Percentiles rank a stretch among this genome's conserved stretches.
These are phyloP conservation scores for Xylota sylvarum DNA, from an alignment of 2,888 invertebrate genomes.

Conservation along the genomic window DNA sequence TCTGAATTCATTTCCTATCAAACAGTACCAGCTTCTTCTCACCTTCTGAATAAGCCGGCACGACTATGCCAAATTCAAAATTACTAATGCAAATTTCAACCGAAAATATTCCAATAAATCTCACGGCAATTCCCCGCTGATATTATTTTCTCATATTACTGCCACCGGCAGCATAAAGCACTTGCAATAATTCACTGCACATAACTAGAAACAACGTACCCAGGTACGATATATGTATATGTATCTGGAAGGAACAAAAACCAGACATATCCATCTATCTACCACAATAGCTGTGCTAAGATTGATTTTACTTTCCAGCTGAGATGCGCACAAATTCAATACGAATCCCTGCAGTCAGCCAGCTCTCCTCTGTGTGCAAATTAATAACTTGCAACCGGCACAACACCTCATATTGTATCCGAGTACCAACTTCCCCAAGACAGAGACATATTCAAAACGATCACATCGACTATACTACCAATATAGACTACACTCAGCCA, in stretches of 20 bases:
- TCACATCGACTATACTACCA: constrained; percentile 59
- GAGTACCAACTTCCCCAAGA: constrained; percentile 26
- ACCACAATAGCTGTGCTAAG: constrained; percentile 17
- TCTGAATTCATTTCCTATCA: no score
- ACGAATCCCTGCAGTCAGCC: constrained; percentile 63
- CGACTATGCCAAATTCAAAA: constrained; percentile 5
- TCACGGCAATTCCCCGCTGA: not conserved
- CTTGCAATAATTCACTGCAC: constrained; percentile 38
- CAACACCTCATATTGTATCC: constrained; percentile 66
- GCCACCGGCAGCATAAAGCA: constrained; percentile 13
- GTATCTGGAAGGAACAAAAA: not conserved
- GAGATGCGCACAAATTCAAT: constrained; percentile 49
- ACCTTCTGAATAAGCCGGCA: no score
- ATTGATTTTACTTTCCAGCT: constrained; percentile 58
- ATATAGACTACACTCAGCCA: constrained; percentile 12
- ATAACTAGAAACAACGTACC: constrained; percentile 26
- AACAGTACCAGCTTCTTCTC: not conserved
- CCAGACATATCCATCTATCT: constrained; percentile 11
- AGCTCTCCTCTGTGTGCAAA: constrained; percentile 48
- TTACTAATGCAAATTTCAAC: constrained; percentile 34
- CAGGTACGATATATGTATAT: not conserved
- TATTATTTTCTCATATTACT: constrained; percentile 17
- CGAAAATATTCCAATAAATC: constrained; percentile 42
- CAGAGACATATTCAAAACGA: constrained; percentile 71
- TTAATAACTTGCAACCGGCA: constrained; percentile 74